Evolutionary conservation across 2,797 vertebrate genomes (phyloP).

Genomic region (Halcyon badia): DNA sequence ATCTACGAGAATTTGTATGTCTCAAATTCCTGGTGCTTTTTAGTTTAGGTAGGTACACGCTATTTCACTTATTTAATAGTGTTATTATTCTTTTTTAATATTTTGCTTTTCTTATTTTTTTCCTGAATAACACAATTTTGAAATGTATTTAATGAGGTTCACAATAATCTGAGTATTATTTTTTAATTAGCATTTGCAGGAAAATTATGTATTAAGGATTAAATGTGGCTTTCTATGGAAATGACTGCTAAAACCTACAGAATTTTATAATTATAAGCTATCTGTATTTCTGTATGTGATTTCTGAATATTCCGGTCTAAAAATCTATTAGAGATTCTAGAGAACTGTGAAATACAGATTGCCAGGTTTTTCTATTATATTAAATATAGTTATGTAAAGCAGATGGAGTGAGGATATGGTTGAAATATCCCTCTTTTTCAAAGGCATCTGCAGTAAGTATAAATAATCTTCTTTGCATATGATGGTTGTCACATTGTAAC

Average conservation of each 20-base stretch:
- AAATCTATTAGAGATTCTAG: neutral
- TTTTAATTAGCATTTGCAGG: neutral
- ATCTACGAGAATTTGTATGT: constrained; percentile 98
- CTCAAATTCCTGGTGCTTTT: constrained; percentile 99
- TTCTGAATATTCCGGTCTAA: neutral
- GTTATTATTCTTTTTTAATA: neutral
- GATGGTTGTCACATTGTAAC: neutral
- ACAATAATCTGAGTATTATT: neutral
- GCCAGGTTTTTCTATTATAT: neutral
- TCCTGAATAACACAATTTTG: neutral
- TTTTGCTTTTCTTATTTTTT: neutral
- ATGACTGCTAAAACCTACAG: neutral
- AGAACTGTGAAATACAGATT: neutral
- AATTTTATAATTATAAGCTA: neutral
- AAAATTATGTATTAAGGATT: neutral
- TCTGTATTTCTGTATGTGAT: neutral
- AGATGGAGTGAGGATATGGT: neutral
- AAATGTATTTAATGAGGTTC: neutral
- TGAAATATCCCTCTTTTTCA: constrained; percentile 20
- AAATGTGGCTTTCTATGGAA: neutral
- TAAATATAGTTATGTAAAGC: neutral
- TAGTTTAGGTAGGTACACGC: constrained; percentile 91
- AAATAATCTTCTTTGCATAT: constrained; percentile 29
- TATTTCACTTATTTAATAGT: neutral
- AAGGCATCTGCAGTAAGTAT: constrained; percentile 20